Conservation (phyloP, 2,888 invertebrate genomes). For the Prionchulus punctatus region DNA sequence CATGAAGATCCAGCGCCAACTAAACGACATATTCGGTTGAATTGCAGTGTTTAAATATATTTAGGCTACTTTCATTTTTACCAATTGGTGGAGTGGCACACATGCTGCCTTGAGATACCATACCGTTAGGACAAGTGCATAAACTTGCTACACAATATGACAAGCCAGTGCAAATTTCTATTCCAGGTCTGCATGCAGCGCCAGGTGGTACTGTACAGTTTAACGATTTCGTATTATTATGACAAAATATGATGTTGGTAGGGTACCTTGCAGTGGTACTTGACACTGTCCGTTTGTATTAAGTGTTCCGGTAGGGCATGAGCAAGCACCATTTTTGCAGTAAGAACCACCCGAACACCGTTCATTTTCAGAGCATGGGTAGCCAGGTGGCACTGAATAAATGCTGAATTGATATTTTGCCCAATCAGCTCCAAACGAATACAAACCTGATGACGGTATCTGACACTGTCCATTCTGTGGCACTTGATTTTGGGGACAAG, state of each 20-base stretch:
- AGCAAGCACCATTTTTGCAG: slow-evolving; percentile 20
- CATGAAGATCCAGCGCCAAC: neutral
- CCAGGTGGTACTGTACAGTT: neutral
- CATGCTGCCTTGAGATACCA: neutral
- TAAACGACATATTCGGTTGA: no score
- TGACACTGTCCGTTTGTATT: neutral
- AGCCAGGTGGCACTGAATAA: slow-evolving; percentile 7
- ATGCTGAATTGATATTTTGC: no score
- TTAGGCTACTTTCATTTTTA: neutral
- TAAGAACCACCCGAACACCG: slow-evolving; percentile 15
- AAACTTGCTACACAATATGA: neutral
- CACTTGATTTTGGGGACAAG: slow-evolving; percentile 15
- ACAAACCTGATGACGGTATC: neutral
- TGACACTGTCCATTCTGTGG: slow-evolving; percentile 15
- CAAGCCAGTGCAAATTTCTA: neutral
- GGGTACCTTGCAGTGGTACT: neutral
- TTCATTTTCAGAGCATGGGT: neutral
- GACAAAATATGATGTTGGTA: no score
- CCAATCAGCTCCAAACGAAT: no score
- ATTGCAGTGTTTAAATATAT: no score
- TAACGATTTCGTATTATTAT: neutral
- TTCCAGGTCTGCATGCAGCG: neutral
- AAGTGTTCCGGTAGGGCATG: slow-evolving; percentile 15
- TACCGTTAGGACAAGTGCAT: neutral
- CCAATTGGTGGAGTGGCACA: neutral